Percentiles rank a stretch among this genome's conserved stretches.
Conservation (phyloP, 2,113 vertebrate genomes). For the Cyanoderma ruficeps region DNA sequence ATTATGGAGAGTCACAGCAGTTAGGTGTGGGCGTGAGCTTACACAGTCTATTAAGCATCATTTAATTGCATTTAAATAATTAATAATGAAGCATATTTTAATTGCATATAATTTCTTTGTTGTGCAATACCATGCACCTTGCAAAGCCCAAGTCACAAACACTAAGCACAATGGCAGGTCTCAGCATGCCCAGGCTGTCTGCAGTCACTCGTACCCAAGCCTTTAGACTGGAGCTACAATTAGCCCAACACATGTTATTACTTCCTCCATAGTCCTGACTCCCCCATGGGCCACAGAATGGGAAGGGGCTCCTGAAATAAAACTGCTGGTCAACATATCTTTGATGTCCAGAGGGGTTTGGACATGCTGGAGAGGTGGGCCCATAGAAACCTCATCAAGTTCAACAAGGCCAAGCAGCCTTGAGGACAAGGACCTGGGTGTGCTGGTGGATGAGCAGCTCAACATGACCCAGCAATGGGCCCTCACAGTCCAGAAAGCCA, state of each 20-base stretch:
- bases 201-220: background rate
- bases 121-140: background rate
- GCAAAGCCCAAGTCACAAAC: background rate
- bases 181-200: background rate
- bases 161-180: background rate
- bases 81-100: constrained; percentile 24
- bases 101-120: background rate
- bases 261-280: background rate
- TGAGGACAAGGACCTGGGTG: background rate
- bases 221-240: background rate
- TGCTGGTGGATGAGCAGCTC: background rate
- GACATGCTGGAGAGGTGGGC: background rate
- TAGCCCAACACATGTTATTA: background rate
- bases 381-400: background rate
- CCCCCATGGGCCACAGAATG: background rate
- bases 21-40: background rate
- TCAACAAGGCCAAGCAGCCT: background rate
- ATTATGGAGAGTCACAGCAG: background rate
- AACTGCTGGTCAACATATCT: background rate
- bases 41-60: constrained; percentile 21
- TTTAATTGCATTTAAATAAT: constrained; percentile 43
- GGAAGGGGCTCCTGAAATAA: background rate
- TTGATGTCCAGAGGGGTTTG: background rate
- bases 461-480: fast-evolving
- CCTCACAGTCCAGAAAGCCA: background rate